Conservation (phyloP, 2,113 vertebrate species). For the Colaptes auratus region DNA sequence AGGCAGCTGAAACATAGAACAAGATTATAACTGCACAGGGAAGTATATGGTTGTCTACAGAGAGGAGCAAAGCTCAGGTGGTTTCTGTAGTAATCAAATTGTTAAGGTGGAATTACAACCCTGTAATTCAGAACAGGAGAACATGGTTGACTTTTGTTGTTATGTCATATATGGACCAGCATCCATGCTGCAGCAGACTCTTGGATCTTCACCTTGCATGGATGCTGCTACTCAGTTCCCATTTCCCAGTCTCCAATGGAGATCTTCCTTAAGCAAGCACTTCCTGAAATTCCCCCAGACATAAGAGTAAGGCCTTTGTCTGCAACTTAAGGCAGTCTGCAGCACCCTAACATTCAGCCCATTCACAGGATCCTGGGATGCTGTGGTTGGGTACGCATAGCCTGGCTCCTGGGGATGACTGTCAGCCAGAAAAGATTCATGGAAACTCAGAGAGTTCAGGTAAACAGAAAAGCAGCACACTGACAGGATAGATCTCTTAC, state of each 20-base stretch:
- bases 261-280: neutral
- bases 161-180: neutral
- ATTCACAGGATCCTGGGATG: accelerated
- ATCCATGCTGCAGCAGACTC: neutral
- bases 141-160: neutral
- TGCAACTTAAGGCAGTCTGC: too few relatives aligned
- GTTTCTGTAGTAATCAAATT: neutral
- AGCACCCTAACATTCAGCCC: neutral
- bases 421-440: neutral
- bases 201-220: neutral
- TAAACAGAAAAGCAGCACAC: neutral
- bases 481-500: neutral
- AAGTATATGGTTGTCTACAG: neutral
- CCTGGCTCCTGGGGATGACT: neutral
- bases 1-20: neutral
- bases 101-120: neutral
- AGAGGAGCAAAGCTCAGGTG: neutral
- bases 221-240: accelerated
- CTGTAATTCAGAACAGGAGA: neutral
- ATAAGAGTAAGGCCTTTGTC: neutral
- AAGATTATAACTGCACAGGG: neutral
- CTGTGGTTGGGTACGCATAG: accelerated
- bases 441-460: neutral
- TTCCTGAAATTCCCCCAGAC: neutral
- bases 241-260: neutral